Evolutionary conservation across 2,888 invertebrate species (phyloP).

Genomic region (Prenolepis imparis): DNA sequence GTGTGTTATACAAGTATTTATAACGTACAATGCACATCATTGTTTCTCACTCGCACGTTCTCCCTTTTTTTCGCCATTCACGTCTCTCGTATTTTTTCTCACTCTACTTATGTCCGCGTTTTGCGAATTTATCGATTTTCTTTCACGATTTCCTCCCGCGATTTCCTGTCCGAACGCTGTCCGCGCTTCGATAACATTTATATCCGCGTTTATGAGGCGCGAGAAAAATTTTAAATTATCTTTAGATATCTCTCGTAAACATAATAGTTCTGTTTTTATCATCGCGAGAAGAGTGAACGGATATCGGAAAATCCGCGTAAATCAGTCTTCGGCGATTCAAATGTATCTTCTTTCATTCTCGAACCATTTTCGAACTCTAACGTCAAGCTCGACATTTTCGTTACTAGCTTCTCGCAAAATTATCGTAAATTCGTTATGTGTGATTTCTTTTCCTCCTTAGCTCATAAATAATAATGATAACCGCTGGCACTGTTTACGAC

Average conservation of each 20-base stretch:
- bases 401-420: background rate
- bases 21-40: constrained; percentile 24
- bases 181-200: background rate
- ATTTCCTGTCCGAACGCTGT: background rate
- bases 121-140: background rate
- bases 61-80: constrained; percentile 15
- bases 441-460: constrained; percentile 8
- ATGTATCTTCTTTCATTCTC: constrained; percentile 10
- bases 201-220: background rate
- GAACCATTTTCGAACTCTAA: constrained; percentile 6
- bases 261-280: constrained; percentile 1
- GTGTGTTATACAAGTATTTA: constrained; percentile 26
- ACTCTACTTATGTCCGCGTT: constrained; percentile 13
- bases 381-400: background rate
- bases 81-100: background rate
- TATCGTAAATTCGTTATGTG: background rate
- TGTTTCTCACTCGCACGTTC: constrained; percentile 31
- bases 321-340: constrained; percentile 13
- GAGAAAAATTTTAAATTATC: constrained; percentile 14
- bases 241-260: background rate
- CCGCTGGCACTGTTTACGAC: constrained; percentile 36
- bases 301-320: constrained; percentile 28
- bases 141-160: background rate
- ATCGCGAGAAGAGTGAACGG: constrained; percentile 35
- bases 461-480: constrained; percentile 33